Conservation (phyloP, 2,888 invertebrate species). For the Agonum fuliginosum region DNA sequence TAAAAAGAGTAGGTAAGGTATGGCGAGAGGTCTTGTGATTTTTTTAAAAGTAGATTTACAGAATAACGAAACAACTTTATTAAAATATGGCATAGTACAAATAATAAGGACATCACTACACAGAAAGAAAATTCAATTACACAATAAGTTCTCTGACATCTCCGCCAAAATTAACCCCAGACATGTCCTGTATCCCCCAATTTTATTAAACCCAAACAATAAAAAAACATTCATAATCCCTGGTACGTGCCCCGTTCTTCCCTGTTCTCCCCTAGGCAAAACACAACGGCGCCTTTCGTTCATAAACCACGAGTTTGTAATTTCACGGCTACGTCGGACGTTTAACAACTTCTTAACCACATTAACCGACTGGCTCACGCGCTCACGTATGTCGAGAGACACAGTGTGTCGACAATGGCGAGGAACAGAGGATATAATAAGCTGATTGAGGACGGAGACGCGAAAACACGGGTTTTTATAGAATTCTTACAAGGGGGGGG, state of each 20-base stretch:
- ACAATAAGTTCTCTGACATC: no score
- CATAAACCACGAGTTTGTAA: background rate
- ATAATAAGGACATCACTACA: background rate
- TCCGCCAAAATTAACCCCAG: no score
- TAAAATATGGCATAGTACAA: background rate
- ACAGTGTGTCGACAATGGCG: no score
- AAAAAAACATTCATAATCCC: no score
- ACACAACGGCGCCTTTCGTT: background rate
- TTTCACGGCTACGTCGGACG: background rate
- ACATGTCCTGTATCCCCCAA: no score
- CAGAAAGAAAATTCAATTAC: background rate
- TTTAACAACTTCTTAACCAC: constrained; percentile 51
- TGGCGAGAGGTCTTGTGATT: no score
- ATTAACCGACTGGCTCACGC: constrained; percentile 44
- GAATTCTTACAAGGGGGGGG: background rate
- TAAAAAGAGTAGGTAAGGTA: no score
- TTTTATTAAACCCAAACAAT: no score
- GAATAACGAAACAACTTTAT: background rate
- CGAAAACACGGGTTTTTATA: background rate
- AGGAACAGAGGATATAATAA: background rate
- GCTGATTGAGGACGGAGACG: background rate
- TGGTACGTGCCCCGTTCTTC: background rate
- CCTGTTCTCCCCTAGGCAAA: background rate
- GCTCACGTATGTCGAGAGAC: constrained; percentile 35
- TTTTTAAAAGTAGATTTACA: no score